Percentiles rank a stretch among this genome's conserved stretches.
Evolutionary conservation across 2,797 vertebrate genomes (phyloP).

Genomic region (Anolis apletophallus): DNA sequence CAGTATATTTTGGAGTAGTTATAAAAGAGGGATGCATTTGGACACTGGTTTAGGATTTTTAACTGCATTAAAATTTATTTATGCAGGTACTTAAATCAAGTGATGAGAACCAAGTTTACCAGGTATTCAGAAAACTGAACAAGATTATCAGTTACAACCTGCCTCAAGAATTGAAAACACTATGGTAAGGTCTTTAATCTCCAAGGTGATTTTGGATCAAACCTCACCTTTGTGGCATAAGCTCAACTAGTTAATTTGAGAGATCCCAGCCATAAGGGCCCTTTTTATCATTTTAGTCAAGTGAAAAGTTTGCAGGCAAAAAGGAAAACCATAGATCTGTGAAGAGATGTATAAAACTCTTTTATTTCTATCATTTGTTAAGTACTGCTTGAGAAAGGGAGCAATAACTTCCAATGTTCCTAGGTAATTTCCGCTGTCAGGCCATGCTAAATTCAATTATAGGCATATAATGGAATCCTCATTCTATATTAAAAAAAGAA

Average conservation of each 20-base stretch:
- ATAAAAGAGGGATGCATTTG: background rate
- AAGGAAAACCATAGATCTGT: background rate
- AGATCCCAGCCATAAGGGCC: too few relatives aligned
- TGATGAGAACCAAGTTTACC: slow-evolving; percentile 90
- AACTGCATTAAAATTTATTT: background rate
- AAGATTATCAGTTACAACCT: slow-evolving; percentile 88
- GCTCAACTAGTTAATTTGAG: background rate
- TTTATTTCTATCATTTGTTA: background rate
- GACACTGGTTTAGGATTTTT: background rate
- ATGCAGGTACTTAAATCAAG: slow-evolving; percentile 91
- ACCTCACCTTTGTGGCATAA: background rate
- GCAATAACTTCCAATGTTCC: background rate
- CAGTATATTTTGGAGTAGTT: slow-evolving; percentile 10
- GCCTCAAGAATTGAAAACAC: slow-evolving; percentile 87
- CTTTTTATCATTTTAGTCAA: too few relatives aligned
- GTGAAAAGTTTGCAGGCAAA: too few relatives aligned
- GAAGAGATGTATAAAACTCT: background rate
- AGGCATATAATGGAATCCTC: background rate
- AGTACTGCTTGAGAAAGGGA: background rate
- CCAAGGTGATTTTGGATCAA: background rate
- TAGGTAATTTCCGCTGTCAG: background rate
- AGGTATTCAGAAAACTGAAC: slow-evolving; percentile 86
- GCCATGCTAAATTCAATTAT: background rate
- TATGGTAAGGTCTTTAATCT: slow-evolving; percentile 81
- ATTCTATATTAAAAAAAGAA: background rate